Conservation (phyloP, 2,888 invertebrate genomes). For the Mylabris sibirica region DNA sequence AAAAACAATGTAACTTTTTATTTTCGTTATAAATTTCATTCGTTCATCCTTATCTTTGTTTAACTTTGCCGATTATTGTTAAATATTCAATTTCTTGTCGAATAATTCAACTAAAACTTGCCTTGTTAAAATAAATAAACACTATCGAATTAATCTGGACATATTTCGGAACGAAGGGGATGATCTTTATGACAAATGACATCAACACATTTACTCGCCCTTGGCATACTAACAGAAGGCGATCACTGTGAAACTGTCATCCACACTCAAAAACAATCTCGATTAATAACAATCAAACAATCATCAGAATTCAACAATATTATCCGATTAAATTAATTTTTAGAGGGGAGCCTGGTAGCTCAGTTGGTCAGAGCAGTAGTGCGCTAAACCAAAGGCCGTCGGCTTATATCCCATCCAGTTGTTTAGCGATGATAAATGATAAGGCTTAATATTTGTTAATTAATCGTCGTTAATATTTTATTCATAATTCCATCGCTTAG, state of each 20-base stretch:
- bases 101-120: too few relatives aligned
- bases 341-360: too few relatives aligned
- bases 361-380: too few relatives aligned
- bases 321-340: slow-evolving; percentile 37
- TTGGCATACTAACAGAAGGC: too few relatives aligned
- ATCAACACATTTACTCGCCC: slow-evolving; percentile 47
- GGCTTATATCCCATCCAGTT: too few relatives aligned
- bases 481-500: too few relatives aligned
- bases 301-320: slow-evolving; percentile 28
- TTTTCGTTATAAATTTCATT: slow-evolving; percentile 25
- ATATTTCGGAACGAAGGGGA: slow-evolving; percentile 30
- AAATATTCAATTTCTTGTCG: too few relatives aligned
- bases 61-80: too few relatives aligned
- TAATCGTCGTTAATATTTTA: too few relatives aligned
- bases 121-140: not conserved
- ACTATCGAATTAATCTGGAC: not conserved
- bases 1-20: slow-evolving; percentile 28
- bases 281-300: not conserved
- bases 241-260: slow-evolving; percentile 53
- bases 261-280: slow-evolving; percentile 45
- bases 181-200: slow-evolving; percentile 49
- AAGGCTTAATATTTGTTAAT: too few relatives aligned
- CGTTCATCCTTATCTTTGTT: not conserved
- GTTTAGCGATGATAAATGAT: too few relatives aligned
- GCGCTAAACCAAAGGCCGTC: too few relatives aligned